Evolutionary conservation across 2,888 invertebrate species (phyloP), one percentile per base, ranked within the genome.

Genomic region (Philereme transversata): DNA sequence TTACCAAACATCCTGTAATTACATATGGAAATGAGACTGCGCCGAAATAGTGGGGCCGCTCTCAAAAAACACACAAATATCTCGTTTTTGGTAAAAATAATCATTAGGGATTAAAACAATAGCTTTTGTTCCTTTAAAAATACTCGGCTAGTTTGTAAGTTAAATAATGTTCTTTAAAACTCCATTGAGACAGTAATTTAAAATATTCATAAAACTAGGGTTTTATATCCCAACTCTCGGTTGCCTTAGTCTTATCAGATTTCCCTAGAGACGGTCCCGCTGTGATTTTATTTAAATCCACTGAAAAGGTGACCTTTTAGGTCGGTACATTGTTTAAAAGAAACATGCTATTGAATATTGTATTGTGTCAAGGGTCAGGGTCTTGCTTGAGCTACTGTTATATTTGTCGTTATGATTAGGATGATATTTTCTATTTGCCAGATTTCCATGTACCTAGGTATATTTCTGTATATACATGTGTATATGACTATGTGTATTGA

Each of bases 201-300:
- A 43, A 52, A 43, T 43, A 33, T 49, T 33, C 46, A 45, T 41
- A 35, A 35, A 47, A 45, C 57, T 44, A 43, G 34, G 48, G 48
- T 53, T 52, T 45, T 56, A 43, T 45, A 38, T 7, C 4, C 5
- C 38, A 40, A 38, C 40, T 3, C 50, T 51, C 35, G 8, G 57
- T 41, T 47, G 44, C 41, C 53, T 33, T 34, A 48, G 36, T 47
- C 52, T 55, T 45, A 44, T 11, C 11, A 52, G 49, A 60, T 64
- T 64, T 60, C 60, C 64, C 60, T 6, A 7, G 64, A 54, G 60
- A 36, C 47, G 41, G n/a, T 41, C 11, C n/a, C 9, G 51, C 57
- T 5, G 51, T 10, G 57, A 57, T 57, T 55, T 57, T 57, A 60
- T 51, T 57, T 54, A 54, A 40, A 64, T 47, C 34, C 48, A 41